Conservation (phyloP, 2,113 vertebrate genomes). For the Cathartes aura region DNA sequence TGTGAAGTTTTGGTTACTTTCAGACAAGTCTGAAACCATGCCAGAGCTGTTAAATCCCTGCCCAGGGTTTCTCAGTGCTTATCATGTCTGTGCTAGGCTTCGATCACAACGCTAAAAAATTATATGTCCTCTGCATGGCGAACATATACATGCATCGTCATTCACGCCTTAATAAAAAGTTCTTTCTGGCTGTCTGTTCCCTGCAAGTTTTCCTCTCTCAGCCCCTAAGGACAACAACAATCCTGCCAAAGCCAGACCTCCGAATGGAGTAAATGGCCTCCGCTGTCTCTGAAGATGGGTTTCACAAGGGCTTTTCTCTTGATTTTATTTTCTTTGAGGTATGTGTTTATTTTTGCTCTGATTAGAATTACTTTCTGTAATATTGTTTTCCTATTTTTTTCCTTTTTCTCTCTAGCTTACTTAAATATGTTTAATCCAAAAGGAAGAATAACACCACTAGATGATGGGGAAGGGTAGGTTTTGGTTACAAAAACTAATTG, state of each 20-base stretch:
- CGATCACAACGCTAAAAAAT: fast-evolving
- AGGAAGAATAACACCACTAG: background rate
- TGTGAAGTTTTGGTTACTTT: background rate
- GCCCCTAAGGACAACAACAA: background rate
- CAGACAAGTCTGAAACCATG: background rate
- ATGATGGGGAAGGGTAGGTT: background rate
- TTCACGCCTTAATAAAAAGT: background rate
- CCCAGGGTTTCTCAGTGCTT: background rate
- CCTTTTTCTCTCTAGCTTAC: background rate
- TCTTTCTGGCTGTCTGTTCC: background rate
- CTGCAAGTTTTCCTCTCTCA: background rate
- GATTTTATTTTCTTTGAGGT: background rate
- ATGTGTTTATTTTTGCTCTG: background rate
- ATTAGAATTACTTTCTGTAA: background rate
- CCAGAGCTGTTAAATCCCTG: background rate
- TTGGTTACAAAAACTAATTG: background rate
- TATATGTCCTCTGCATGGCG: background rate
- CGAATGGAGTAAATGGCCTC: background rate
- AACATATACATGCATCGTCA: background rate
- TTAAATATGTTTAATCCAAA: background rate
- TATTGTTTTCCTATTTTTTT: background rate
- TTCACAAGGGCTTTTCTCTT: background rate
- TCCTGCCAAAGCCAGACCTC: background rate
- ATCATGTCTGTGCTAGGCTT: background rate
- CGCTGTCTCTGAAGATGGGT: background rate